Evolutionary conservation across 1,140 invertebrate species (phyloP), one percentile per base, ranked within the genome.

Genomic region (Cydia strobilella): DNA sequence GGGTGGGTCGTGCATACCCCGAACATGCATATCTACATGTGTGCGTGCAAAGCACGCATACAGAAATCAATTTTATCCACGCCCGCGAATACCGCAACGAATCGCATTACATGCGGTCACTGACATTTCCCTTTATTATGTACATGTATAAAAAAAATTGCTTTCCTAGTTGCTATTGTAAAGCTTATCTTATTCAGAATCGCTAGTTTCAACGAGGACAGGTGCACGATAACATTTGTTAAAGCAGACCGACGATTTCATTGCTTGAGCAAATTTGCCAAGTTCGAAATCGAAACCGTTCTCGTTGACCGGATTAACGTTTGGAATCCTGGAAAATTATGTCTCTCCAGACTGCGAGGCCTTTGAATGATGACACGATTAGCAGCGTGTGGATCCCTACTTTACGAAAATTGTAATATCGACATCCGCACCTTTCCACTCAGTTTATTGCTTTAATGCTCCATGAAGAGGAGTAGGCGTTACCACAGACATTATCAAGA

Each of bases 71-170:
- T 87, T 86, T 87, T 84, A 81, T 82, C 80, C 80, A 79, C 79
- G 78, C 80, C 84, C 75, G 80, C 75, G 82, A 82, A 84, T 80
- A 86, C 80, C 84, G 79, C 80, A 79, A 76, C 81, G 83, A 89
- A 84, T 89, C 85, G 75, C 77, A 82, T 89, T 86, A 86, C 85
- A 80, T 82, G 81, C 85, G 85, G 87, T 89, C 86, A 87, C 81
- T 86, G 85, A 84, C 86, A 83, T 88, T 81, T 86, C 84, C 80
- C 82, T 79, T 79, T 82, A 78, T 85, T 84, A 80, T 79, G 80
- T 78, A 80, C 82, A n/a, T n/a, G n/a, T n/a, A n/a, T n/a, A n/a
- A 82, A 74, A 80, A 81, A 82, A 80, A 79, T 10, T 7, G 65
- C 4, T 59, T 69, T 35, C 13, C 65, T 69, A 69, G 65, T 69